Conservation (phyloP, 2,113 vertebrate genomes). For the Malurus melanocephalus region DNA sequence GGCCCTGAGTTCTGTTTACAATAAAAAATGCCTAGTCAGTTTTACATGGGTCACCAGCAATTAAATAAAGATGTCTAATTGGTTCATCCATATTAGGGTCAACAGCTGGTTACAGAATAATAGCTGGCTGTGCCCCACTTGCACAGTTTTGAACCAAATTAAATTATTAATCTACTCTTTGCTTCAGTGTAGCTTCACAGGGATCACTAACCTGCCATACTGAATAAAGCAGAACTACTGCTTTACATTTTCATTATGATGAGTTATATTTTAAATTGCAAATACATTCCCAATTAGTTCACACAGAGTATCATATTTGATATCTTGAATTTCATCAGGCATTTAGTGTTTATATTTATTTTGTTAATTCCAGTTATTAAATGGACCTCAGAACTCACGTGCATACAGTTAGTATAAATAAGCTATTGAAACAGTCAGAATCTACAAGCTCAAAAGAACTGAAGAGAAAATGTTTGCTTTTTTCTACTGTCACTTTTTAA, state of each 20-base stretch:
- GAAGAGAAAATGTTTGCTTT: neutral
- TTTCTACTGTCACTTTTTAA: neutral
- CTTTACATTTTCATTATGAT: slow-evolving; percentile 99
- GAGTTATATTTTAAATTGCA: slow-evolving; percentile 97
- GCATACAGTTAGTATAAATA: neutral
- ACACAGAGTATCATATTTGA: slow-evolving; percentile 22
- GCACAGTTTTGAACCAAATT: slow-evolving; percentile 89
- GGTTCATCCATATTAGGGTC: slow-evolving; percentile 90
- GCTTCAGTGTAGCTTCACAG: slow-evolving; percentile 89
- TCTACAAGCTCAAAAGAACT: neutral
- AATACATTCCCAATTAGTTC: slow-evolving; percentile 78
- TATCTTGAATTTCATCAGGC: slow-evolving; percentile 51
- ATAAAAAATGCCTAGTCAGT: slow-evolving; percentile 78
- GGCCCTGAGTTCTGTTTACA: slow-evolving; percentile 69
- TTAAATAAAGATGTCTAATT: slow-evolving; percentile 95
- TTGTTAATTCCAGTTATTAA: slow-evolving; percentile 50
- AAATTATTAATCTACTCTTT: slow-evolving; percentile 98
- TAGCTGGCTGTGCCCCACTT: slow-evolving; percentile 69
- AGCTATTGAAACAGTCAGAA: neutral
- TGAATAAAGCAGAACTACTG: slow-evolving; percentile 94
- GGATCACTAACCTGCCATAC: slow-evolving; percentile 96
- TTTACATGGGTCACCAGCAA: slow-evolving; percentile 81
- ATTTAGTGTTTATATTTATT: slow-evolving; percentile 59
- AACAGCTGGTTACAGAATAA: slow-evolving; percentile 87
- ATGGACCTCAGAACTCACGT: neutral